Percentiles rank a stretch among this genome's conserved stretches.
These are phyloP conservation scores for Nomia melanderi DNA, from an alignment of 1,140 invertebrate species.

Conservation along the genomic window DNA sequence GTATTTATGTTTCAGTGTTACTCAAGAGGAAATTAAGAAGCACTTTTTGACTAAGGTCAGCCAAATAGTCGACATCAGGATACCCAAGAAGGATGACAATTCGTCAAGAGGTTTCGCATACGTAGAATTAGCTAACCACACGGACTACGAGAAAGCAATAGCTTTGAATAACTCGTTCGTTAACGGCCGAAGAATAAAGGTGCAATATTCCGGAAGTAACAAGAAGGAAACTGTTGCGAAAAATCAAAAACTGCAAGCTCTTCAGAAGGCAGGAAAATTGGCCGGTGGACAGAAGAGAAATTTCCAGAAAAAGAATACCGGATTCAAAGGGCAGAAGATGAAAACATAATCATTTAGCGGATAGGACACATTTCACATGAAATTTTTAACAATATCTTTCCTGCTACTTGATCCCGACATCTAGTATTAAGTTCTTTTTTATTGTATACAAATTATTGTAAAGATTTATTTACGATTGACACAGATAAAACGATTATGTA, in stretches of 20 bases:
- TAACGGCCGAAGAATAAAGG: slow-evolving; percentile 78
- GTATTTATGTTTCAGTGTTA: slow-evolving; percentile 67
- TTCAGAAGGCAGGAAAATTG: slow-evolving; percentile 77
- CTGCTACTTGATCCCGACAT: background rate
- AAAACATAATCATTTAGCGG: slow-evolving; percentile 28
- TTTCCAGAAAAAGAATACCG: background rate
- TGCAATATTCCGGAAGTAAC: slow-evolving; percentile 73
- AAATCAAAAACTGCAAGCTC: slow-evolving; percentile 79
- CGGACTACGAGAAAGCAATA: slow-evolving; percentile 80
- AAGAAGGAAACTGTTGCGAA: slow-evolving; percentile 75
- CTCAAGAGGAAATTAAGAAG: slow-evolving; percentile 75
- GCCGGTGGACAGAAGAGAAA: slow-evolving; percentile 67
- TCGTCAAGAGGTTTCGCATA: slow-evolving; percentile 78
- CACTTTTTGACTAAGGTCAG: slow-evolving; percentile 79
- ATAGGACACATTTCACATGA: slow-evolving; percentile 23
- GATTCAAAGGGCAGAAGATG: background rate
- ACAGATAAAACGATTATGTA: slow-evolving; percentile 35
- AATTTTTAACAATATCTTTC: background rate
- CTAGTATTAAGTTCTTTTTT: slow-evolving; percentile 39
- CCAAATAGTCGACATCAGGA: slow-evolving; percentile 74
- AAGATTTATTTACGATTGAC: background rate
- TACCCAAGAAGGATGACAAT: slow-evolving; percentile 72
- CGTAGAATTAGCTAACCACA: slow-evolving; percentile 76
- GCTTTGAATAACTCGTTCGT: slow-evolving; percentile 78
- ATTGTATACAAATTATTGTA: slow-evolving; percentile 24